Percentiles rank a stretch among this genome's conserved stretches.
phyloP scores from a whole-genome alignment of 2,113 vertebrate species.

The Rhynchomys soricoides region DNA sequence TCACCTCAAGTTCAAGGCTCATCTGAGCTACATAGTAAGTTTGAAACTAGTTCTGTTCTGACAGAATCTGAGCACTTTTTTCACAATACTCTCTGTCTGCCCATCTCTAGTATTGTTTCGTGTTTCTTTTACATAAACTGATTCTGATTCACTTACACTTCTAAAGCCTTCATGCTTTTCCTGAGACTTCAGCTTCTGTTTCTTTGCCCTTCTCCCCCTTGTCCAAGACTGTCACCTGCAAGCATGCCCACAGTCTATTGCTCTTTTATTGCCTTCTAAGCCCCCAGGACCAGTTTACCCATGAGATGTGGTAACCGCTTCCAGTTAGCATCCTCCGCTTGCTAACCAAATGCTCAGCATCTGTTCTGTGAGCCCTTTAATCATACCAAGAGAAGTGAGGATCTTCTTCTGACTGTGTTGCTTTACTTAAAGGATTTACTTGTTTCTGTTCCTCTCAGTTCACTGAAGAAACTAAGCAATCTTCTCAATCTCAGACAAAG shows the following conservation, averaged over 20 bases:
- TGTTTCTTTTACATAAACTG: neutral
- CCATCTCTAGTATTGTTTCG: neutral
- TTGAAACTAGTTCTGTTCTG: neutral
- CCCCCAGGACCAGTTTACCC: neutral
- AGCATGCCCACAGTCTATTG: neutral
- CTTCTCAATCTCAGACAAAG: neutral
- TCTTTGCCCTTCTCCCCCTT: neutral
- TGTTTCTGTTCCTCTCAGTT: neutral
- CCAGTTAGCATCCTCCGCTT: neutral
- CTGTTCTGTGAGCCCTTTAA: neutral
- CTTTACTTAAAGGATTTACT: neutral
- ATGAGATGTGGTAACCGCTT: neutral
- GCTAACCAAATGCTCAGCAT: neutral
- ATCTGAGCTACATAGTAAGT: neutral
- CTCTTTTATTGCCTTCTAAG: neutral
- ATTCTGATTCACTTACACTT: neutral
- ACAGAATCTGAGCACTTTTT: neutral
- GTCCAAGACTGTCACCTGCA: neutral
- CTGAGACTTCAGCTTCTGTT: neutral
- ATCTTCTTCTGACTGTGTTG: neutral
- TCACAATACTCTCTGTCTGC: neutral
- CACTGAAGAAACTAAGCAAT: neutral
- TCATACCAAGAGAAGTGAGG: neutral
- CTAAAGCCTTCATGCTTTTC: neutral
- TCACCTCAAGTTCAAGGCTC: neutral